These are phyloP conservation scores for Hybos culiciformis DNA, from an alignment of 2,888 invertebrate species.

Conservation along the genomic window DNA sequence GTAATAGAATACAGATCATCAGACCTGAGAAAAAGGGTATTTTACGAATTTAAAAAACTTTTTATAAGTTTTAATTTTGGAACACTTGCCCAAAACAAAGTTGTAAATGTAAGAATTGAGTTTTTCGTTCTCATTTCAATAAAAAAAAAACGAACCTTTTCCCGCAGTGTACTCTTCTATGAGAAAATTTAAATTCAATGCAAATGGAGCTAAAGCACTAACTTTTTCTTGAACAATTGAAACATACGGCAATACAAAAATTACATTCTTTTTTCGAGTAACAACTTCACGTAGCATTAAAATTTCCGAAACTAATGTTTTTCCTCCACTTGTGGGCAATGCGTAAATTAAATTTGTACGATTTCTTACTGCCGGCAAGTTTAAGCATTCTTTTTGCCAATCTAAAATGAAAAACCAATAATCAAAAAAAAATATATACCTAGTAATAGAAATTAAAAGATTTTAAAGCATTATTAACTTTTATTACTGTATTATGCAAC, in stretches of 20 bases:
- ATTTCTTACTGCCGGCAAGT: slow-evolving; percentile 53
- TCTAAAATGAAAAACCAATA: slow-evolving; percentile 41
- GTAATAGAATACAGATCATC: no score
- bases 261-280: slow-evolving; percentile 63
- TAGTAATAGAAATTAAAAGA: neutral
- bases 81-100: no score
- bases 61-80: no score
- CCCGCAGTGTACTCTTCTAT: slow-evolving; percentile 93
- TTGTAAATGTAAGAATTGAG: no score
- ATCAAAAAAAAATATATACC: neutral
- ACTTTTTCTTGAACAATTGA: slow-evolving; percentile 97
- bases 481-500: neutral
- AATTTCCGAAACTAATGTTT: slow-evolving; percentile 93
- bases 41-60: no score
- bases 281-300: slow-evolving; percentile 77
- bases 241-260: slow-evolving; percentile 88
- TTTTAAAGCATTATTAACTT: neutral
- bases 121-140: no score
- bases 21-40: no score
- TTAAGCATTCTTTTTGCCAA: slow-evolving; percentile 90
- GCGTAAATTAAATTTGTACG: slow-evolving; percentile 80
- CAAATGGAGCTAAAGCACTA: slow-evolving; percentile 62
- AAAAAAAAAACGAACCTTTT: no score
- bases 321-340: slow-evolving; percentile 92
- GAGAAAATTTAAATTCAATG: slow-evolving; percentile 71